phyloP scores from a whole-genome alignment of 2,888 invertebrate species.

The Lathronympha strigana region DNA sequence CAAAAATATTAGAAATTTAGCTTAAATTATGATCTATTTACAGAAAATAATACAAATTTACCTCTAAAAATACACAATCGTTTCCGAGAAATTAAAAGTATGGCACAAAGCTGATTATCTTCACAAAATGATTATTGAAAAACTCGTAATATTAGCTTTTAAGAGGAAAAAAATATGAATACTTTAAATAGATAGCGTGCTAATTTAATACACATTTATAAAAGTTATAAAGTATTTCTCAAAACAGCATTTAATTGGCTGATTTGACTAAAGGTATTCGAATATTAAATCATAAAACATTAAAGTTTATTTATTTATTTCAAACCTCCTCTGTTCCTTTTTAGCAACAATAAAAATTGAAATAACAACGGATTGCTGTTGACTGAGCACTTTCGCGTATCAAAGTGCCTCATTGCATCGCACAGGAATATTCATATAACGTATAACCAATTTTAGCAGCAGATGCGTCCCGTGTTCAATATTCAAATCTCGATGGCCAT shows the following conservation, averaged over 20 bases:
- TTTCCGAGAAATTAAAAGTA: background rate
- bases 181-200: no score
- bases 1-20: constrained; percentile 58
- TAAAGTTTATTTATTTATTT: no score
- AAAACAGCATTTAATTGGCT: no score
- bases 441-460: constrained; percentile 35
- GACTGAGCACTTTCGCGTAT: constrained; percentile 15
- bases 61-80: background rate
- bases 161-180: no score
- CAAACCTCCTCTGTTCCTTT: background rate
- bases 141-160: no score
- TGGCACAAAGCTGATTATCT: background rate
- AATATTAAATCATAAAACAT: no score
- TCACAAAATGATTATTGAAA: no score
- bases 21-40: constrained; percentile 39
- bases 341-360: background rate
- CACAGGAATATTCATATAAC: constrained; percentile 27
- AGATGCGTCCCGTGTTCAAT: constrained; percentile 19
- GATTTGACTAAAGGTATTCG: no score
- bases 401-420: constrained; percentile 16
- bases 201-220: no score
- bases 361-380: background rate
- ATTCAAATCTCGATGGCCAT: constrained; percentile 34
- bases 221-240: no score
- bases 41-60: background rate